phyloP scores from a whole-genome alignment of 2,888 invertebrate species.

The Scrobipalpa costella region DNA sequence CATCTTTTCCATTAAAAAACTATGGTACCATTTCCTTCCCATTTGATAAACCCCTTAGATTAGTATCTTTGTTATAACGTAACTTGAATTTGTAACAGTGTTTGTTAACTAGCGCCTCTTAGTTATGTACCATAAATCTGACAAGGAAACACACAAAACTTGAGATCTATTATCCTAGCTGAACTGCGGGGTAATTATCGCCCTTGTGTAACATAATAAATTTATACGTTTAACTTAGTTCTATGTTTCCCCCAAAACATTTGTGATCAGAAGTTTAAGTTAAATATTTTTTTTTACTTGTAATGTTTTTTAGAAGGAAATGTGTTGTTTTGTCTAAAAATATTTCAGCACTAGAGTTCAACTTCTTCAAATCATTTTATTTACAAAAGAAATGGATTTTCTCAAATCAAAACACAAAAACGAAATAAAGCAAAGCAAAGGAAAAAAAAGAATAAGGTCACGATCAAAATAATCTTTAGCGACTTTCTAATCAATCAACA shows the following conservation, averaged over 20 bases:
- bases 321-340: too few relatives aligned
- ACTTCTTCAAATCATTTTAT: too few relatives aligned
- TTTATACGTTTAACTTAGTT: background rate
- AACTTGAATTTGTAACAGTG: background rate
- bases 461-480: too few relatives aligned
- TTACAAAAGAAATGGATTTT: background rate
- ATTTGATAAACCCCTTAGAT: too few relatives aligned
- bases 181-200: constrained; percentile 11
- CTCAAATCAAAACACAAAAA: background rate
- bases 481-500: background rate
- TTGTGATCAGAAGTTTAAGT: too few relatives aligned
- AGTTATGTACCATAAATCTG: constrained; percentile 12
- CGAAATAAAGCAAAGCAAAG: background rate
- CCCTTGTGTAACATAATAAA: constrained; percentile 8
- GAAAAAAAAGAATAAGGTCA: background rate
- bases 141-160: constrained; percentile 13
- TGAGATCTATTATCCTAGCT: background rate
- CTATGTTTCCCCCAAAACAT: too few relatives aligned
- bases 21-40: too few relatives aligned
- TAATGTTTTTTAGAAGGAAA: too few relatives aligned
- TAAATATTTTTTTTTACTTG: too few relatives aligned
- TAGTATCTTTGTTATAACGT: background rate
- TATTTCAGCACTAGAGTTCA: too few relatives aligned
- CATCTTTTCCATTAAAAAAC: too few relatives aligned
- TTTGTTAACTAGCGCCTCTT: background rate